These are phyloP conservation scores for Pollachius pollachius DNA, from an alignment of 2,113 vertebrate species.

Conservation along the genomic window DNA sequence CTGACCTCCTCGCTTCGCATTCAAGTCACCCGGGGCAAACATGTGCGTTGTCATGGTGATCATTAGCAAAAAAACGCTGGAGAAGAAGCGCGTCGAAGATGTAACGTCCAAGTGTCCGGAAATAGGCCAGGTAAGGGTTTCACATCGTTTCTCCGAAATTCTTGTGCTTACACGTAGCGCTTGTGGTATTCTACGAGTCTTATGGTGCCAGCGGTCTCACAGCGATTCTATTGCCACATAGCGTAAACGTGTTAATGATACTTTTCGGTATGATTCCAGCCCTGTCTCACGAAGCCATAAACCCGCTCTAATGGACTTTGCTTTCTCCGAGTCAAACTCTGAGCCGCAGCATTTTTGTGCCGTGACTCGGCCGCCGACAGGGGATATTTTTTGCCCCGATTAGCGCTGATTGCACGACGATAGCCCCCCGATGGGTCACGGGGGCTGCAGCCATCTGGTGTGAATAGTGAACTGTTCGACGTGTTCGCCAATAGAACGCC, in stretches of 20 bases:
- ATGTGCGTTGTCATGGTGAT: constrained; percentile 85
- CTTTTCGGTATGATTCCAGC: constrained; percentile 4
- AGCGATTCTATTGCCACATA: constrained; percentile 10
- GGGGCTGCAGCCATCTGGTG: constrained; percentile 29
- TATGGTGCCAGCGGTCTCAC: constrained; percentile 7
- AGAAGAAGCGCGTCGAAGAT: constrained; percentile 80
- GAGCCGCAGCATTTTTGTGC: constrained; percentile 6
- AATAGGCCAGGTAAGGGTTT: constrained; percentile 79
- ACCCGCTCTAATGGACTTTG: not conserved
- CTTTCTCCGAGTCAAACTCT: constrained; percentile 13
- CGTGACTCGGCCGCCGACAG: constrained; percentile 5
- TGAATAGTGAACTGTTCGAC: constrained; percentile 9
- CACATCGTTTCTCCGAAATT: constrained; percentile 9
- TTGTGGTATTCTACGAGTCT: constrained; percentile 24
- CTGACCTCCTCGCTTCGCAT: constrained; percentile 42
- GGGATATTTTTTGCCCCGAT: constrained; percentile 22
- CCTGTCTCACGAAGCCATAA: not conserved
- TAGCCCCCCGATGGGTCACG: constrained; percentile 15
- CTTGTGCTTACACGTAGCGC: not conserved
- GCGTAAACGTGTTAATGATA: constrained; percentile 19
- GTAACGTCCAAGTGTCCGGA: constrained; percentile 67
- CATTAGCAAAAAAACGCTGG: constrained; percentile 86
- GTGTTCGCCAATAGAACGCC: not conserved
- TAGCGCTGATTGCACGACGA: constrained; percentile 33
- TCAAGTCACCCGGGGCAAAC: constrained; percentile 53